phyloP scores from a whole-genome alignment of 1,140 invertebrate genomes.

The Neodiprion pinetum region DNA sequence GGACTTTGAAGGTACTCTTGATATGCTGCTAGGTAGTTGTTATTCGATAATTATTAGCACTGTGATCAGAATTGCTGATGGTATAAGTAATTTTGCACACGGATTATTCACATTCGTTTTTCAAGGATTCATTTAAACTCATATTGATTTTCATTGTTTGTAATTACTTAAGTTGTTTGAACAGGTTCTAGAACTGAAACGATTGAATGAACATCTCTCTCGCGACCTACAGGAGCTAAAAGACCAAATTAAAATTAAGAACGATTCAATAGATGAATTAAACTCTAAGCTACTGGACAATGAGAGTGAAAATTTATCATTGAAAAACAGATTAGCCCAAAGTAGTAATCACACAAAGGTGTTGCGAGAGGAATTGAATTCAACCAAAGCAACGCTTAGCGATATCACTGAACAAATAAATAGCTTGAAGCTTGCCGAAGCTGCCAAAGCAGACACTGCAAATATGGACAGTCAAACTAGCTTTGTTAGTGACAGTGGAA shows the following conservation, averaged over 20 bases:
- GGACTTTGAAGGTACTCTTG: too few species aligned
- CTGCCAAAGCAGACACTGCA: neutral
- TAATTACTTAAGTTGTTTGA: too few species aligned
- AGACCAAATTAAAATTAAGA: neutral
- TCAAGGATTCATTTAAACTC: too few species aligned
- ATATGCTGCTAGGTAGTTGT: too few species aligned
- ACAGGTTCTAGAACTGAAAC: too few species aligned
- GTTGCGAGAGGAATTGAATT: neutral
- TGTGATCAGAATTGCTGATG: too few species aligned
- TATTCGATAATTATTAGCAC: too few species aligned
- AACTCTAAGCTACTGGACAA: neutral
- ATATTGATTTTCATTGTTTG: too few species aligned
- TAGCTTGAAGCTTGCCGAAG: conserved; percentile 3
- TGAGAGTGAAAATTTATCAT: neutral
- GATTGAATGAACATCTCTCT: too few species aligned
- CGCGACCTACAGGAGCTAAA: too few species aligned
- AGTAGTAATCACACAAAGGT: neutral
- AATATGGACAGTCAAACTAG: conserved; percentile 1
- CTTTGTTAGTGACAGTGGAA: conserved; percentile 9
- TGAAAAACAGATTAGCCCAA: neutral
- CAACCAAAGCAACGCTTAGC: neutral
- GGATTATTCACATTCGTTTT: too few species aligned
- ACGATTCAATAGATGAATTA: neutral
- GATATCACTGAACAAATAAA: neutral
- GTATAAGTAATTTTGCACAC: too few species aligned